Evolutionary conservation across 2,888 invertebrate species (phyloP), one percentile per base, ranked within the genome.

Genomic region (Dorcus parallelipipedus): DNA sequence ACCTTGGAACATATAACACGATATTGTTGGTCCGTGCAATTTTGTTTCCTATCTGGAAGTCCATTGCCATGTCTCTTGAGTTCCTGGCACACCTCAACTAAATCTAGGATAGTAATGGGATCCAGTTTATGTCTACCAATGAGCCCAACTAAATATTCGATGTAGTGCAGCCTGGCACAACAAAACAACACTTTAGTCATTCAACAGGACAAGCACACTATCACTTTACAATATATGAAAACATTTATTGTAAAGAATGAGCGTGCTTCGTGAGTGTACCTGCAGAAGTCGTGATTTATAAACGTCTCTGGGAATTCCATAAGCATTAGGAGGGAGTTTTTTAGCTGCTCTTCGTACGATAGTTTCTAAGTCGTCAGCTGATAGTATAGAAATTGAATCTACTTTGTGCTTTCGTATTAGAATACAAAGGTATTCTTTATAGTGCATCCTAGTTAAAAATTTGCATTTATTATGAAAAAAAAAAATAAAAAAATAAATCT

Each of bases 141-240:
- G 78, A 90, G 84, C 72, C 85, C 87, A 76, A 95, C 93, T 84
- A 97, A 86, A 83, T 96, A 95, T 83, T 97, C 97, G 79, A 95
- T 89, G 85, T 95, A 97, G 84, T 97, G 97, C 76, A 86, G 82
- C 85, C 96, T 97, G 84, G 69, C 62, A 59, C 48, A 53, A 63
- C 61, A 61, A 56, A 64, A 47, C 33, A 48, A n/a, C 17, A 38
- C 14, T 33, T 9, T 49, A 9, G 38, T 49, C 2, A 20, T 23
- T 6, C 7, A 42, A 10, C 42, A 42, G 2, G 14, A 42, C 42
- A 6, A 42, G 14, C 26, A 26, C 26, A 26, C 26, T 9, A 6
- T 9, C 17, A 9, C 40, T 40, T 14, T 40, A 10, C 40, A 51
- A 51, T n/a, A 14, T 14, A 14, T 38, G 40, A 17, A 52, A 38